These are phyloP conservation scores for Sorex maritimensis DNA, from an alignment of 2,797 vertebrate species.

Conservation along the genomic window DNA sequence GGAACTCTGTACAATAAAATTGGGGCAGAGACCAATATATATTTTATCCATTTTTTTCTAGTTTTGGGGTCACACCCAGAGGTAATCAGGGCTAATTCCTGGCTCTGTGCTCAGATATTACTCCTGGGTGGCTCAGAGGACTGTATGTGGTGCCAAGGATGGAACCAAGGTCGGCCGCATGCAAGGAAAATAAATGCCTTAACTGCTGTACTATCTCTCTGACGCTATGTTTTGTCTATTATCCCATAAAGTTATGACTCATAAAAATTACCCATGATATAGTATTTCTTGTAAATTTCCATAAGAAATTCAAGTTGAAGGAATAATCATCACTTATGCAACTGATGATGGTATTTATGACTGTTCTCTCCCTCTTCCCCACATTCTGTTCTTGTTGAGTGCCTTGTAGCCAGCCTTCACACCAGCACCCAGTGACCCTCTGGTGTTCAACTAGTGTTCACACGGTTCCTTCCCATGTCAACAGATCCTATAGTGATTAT, in stretches of 20 bases:
- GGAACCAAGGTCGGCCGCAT: too few species aligned
- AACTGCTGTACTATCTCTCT: not conserved
- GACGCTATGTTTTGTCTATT: not conserved
- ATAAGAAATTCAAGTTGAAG: not conserved
- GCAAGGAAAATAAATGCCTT: too few species aligned
- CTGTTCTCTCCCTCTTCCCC: not conserved
- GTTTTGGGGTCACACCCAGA: too few species aligned
- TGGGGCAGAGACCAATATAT: not conserved
- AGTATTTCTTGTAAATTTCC: not conserved
- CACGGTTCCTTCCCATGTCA: not conserved
- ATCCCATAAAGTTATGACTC: slow-evolving; percentile 27
- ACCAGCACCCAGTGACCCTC: not conserved
- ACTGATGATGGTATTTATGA: not conserved
- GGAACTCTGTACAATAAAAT: not conserved
- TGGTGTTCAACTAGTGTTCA: not conserved
- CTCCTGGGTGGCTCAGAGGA: too few species aligned
- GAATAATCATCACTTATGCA: not conserved
- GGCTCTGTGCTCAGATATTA: too few species aligned
- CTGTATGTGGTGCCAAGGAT: too few species aligned
- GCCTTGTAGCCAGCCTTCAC: not conserved
- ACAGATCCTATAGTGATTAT: not conserved
- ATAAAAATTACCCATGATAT: slow-evolving; percentile 9
- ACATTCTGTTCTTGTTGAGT: not conserved
- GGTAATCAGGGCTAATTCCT: too few species aligned
- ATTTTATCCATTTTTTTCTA: too few species aligned